Conservation (phyloP, 2,113 vertebrate species). For the Etheostoma spectabile region DNA sequence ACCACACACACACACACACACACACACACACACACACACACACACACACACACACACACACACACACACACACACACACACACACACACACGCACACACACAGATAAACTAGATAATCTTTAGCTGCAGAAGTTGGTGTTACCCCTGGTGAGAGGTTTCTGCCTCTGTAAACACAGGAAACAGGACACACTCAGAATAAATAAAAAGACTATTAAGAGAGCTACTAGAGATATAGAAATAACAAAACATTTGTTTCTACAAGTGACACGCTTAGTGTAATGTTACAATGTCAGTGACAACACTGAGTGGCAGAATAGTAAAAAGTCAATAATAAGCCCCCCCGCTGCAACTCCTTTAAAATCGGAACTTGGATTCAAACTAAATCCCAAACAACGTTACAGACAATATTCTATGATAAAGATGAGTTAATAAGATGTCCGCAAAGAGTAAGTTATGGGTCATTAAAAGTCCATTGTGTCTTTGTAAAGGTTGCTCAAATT, state of each 20-base stretch:
- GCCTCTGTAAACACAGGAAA: conserved; percentile 32
- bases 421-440: neutral
- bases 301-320: conserved; percentile 1
- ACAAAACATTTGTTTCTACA: neutral
- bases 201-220: conserved; percentile 15
- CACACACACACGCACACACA: neutral
- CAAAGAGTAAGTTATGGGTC: neutral
- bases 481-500: conserved; percentile 10
- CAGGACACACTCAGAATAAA: conserved; percentile 8
- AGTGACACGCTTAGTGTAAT: conserved; percentile 11
- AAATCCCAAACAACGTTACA: conserved; percentile 2
- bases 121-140: conserved; percentile 9
- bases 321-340: conserved; percentile 35
- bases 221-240: neutral
- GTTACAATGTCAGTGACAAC: conserved; percentile 21
- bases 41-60: too few species aligned
- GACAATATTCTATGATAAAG: neutral
- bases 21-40: too few species aligned
- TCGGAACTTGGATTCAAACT: conserved; percentile 23
- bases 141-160: neutral
- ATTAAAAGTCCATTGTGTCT: neutral
- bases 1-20: too few species aligned
- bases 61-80: neutral
- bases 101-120: conserved; percentile 26
- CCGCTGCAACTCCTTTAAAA: conserved; percentile 21